A percentile compares a stretch with the other conserved stretches of the same genome.
These are phyloP conservation scores for Chlorops oryzae DNA, from an alignment of 1,140 invertebrate genomes.

Conservation along the genomic window DNA sequence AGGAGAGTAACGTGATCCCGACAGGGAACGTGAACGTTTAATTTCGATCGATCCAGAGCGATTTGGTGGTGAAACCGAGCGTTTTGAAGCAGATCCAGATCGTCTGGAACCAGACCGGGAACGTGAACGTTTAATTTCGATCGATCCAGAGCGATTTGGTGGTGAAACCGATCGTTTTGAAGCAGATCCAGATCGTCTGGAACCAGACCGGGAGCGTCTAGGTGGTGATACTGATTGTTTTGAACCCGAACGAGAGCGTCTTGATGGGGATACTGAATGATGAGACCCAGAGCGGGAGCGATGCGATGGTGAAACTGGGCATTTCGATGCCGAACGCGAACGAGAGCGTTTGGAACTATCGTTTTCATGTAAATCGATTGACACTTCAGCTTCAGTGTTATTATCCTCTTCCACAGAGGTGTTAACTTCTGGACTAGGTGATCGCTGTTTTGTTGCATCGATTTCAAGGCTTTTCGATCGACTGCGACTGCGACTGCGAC, in stretches of 20 bases:
- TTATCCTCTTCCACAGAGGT: too few species aligned
- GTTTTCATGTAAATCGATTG: too few species aligned
- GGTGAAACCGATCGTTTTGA: slow-evolving; percentile 29
- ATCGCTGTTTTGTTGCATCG: too few species aligned
- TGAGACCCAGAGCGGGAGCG: slow-evolving; percentile 25
- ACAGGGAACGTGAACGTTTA: slow-evolving; percentile 32
- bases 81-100: slow-evolving; percentile 30
- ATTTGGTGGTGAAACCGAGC: slow-evolving; percentile 19
- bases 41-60: slow-evolving; percentile 12
- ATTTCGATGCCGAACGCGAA: too few species aligned
- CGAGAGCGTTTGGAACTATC: too few species aligned
- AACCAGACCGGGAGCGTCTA: slow-evolving; percentile 39
- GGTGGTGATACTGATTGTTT: neutral
- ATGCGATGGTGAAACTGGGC: slow-evolving; percentile 29
- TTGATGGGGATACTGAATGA: too few species aligned
- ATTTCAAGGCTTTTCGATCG: slow-evolving; percentile 2
- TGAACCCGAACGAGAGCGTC: too few species aligned
- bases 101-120: slow-evolving; percentile 44
- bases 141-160: slow-evolving; percentile 12
- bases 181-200: slow-evolving; percentile 35
- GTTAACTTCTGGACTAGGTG: too few species aligned
- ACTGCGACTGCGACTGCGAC: neutral
- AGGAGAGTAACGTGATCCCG: too few species aligned
- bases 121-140: slow-evolving; percentile 17
- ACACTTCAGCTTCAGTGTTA: too few species aligned